These are phyloP conservation scores for Acleris holmiana DNA, from an alignment of 2,888 invertebrate species.

Conservation along the genomic window DNA sequence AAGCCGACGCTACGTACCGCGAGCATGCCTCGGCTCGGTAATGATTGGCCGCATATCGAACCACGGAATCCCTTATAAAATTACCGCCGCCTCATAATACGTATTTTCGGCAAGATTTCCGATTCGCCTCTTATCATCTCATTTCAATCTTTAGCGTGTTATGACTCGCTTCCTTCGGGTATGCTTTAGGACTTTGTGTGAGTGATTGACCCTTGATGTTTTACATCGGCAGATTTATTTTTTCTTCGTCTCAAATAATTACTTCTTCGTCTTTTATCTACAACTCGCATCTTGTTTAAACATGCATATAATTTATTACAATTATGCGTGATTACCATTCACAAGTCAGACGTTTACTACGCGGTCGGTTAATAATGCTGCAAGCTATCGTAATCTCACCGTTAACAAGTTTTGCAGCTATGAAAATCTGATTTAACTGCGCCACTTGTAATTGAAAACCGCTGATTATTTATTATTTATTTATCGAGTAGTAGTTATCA, in stretches of 20 bases:
- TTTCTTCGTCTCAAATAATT: slow-evolving; percentile 49
- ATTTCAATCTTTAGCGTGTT: slow-evolving; percentile 81
- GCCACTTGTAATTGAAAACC: slow-evolving; percentile 56
- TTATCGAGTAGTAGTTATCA: slow-evolving; percentile 50
- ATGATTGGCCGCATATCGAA: slow-evolving; percentile 81
- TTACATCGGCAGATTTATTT: slow-evolving; percentile 57
- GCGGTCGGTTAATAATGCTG: slow-evolving; percentile 45
- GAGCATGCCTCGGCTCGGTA: slow-evolving; percentile 59
- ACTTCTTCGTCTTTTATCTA: background rate
- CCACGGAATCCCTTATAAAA: slow-evolving; percentile 77
- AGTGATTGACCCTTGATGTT: slow-evolving; percentile 66
- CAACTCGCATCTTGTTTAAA: slow-evolving; percentile 1
- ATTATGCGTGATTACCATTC: slow-evolving; percentile 44
- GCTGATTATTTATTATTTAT: slow-evolving; percentile 50
- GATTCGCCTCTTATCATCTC: slow-evolving; percentile 76
- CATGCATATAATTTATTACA: slow-evolving; percentile 31
- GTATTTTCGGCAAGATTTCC: slow-evolving; percentile 81
- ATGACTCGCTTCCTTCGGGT: slow-evolving; percentile 70
- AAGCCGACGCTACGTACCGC: slow-evolving; percentile 63
- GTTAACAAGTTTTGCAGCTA: slow-evolving; percentile 51
- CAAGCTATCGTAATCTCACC: slow-evolving; percentile 44
- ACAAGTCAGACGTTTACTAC: slow-evolving; percentile 44
- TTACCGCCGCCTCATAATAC: slow-evolving; percentile 75
- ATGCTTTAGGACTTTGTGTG: slow-evolving; percentile 53
- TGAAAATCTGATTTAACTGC: slow-evolving; percentile 51